A percentile compares a stretch with the other conserved stretches of the same genome.
Evolutionary conservation across 1,140 invertebrate species (phyloP).

Genomic region (Patella vulgata): DNA sequence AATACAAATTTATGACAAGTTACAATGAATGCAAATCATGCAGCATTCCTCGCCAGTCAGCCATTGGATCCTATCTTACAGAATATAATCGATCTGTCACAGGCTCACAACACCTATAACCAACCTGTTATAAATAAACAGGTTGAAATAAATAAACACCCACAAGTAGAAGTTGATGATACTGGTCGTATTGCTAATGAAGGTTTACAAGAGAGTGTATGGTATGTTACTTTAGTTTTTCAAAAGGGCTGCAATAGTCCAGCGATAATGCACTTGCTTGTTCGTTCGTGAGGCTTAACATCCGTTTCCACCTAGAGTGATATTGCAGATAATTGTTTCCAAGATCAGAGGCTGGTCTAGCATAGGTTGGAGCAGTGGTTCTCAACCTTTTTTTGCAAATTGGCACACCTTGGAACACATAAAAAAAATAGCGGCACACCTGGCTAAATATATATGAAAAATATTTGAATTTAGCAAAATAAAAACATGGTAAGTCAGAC

Average conservation of each 20-base stretch:
- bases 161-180: constrained; percentile 32
- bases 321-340: background rate
- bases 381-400: too few relatives aligned
- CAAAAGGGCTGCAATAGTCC: background rate
- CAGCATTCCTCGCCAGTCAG: constrained; percentile 19
- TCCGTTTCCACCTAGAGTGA: background rate
- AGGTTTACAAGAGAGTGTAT: constrained; percentile 50
- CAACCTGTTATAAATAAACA: background rate
- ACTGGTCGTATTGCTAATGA: constrained; percentile 46
- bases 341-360: background rate
- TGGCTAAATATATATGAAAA: too few relatives aligned
- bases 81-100: constrained; percentile 34
- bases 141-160: background rate
- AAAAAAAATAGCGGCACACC: too few relatives aligned
- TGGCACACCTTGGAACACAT: too few relatives aligned
- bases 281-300: background rate
- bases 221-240: constrained; percentile 25
- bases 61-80: constrained; percentile 40
- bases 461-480: too few relatives aligned
- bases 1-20: too few relatives aligned
- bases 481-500: too few relatives aligned
- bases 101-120: constrained; percentile 22
- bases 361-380: too few relatives aligned
- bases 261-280: background rate
- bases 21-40: constrained; percentile 8